These are phyloP conservation scores for Pocillopora damicornis DNA, from an alignment of 64 coral and sea anemone genomes.

Conservation along the genomic window DNA sequence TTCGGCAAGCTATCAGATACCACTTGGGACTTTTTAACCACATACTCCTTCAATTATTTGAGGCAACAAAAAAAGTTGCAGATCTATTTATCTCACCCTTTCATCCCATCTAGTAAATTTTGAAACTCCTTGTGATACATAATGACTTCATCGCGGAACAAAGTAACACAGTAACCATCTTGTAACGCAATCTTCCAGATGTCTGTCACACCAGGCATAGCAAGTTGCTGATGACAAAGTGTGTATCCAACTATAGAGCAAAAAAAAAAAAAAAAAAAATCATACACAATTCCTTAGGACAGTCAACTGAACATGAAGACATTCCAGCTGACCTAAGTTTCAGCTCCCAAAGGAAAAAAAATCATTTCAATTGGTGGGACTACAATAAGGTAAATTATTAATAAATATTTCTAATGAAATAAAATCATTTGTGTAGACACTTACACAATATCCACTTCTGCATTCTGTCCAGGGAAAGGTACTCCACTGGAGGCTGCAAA, in stretches of 20 bases:
- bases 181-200: constrained; percentile 87
- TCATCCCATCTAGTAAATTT: constrained; percentile 94
- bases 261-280: background rate
- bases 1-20: too few species aligned
- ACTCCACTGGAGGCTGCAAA: constrained; percentile 78
- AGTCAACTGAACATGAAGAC: too few species aligned
- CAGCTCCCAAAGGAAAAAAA: too few species aligned
- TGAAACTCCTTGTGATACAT: constrained; percentile 95
- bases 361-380: too few species aligned
- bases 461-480: constrained; percentile 64
- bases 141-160: constrained; percentile 87
- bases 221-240: constrained; percentile 91
- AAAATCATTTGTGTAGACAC: background rate
- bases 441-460: constrained; percentile 96
- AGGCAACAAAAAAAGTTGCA: too few species aligned
- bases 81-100: constrained; percentile 62
- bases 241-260: constrained; percentile 76
- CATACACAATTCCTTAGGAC: background rate
- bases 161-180: constrained; percentile 85
- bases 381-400: too few species aligned
- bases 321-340: too few species aligned
- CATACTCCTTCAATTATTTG: too few species aligned
- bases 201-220: constrained; percentile 84
- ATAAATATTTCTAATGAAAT: too few species aligned
- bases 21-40: too few species aligned